Percentiles rank a stretch among this genome's conserved stretches.
phyloP scores from a whole-genome alignment of 2,113 vertebrate genomes.

The Zeus faber region DNA sequence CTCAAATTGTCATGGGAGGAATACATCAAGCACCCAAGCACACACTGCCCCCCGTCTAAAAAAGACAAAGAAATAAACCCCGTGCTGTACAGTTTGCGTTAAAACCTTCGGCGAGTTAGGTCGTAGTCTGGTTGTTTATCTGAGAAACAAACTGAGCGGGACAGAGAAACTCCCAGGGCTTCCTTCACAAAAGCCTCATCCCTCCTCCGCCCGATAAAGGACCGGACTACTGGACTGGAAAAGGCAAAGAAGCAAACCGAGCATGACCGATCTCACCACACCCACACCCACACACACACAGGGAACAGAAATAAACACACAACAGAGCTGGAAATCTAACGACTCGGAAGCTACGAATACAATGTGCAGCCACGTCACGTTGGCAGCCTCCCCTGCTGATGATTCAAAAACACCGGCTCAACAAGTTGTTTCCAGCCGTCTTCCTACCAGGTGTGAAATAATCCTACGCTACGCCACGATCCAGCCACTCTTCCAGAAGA shows the following conservation, averaged over 20 bases:
- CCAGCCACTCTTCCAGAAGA: too few relatives aligned
- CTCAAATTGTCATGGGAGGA: slow-evolving; percentile 56
- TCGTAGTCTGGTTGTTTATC: slow-evolving; percentile 56
- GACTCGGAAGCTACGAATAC: slow-evolving; percentile 34
- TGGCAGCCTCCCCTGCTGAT: slow-evolving; percentile 24
- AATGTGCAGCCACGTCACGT: slow-evolving; percentile 29
- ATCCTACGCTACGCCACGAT: too few relatives aligned
- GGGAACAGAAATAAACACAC: slow-evolving; percentile 9
- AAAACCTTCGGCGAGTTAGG: slow-evolving; percentile 46
- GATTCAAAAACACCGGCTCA: too few relatives aligned
- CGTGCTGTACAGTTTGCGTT: slow-evolving; percentile 38
- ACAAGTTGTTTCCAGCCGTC: too few relatives aligned
- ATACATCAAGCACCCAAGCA: slow-evolving; percentile 43
- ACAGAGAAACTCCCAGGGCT: slow-evolving; percentile 55
- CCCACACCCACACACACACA: slow-evolving; percentile 19
- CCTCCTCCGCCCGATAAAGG: slow-evolving; percentile 24
- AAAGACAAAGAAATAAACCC: slow-evolving; percentile 31
- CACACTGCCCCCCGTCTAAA: background rate
- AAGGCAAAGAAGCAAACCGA: slow-evolving; percentile 56
- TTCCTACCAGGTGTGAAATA: too few relatives aligned
- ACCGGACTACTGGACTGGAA: slow-evolving; percentile 58
- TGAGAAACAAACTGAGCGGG: slow-evolving; percentile 60
- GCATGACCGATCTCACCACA: slow-evolving; percentile 50
- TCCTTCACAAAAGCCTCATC: slow-evolving; percentile 30
- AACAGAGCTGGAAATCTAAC: slow-evolving; percentile 19